Evolutionary conservation across 2,888 invertebrate species (phyloP).

Genomic region (Agriopis aurantiaria): DNA sequence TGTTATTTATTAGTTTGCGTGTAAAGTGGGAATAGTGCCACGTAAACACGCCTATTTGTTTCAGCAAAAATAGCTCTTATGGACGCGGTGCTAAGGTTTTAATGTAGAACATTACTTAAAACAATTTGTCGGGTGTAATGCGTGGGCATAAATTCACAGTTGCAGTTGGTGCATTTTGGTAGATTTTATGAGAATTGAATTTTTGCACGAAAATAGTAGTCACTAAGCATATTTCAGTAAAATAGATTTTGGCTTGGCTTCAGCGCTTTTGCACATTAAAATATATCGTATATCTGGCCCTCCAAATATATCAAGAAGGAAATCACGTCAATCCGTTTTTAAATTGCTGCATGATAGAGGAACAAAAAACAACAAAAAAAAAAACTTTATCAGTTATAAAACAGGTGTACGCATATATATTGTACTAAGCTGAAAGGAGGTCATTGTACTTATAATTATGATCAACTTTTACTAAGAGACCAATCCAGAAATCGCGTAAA

Average conservation of each 20-base stretch:
- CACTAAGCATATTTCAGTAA: neutral
- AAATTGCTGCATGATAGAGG: no score
- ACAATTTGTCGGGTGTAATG: conserved; percentile 19
- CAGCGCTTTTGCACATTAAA: neutral
- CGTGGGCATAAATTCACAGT: conserved; percentile 5
- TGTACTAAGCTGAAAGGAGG: no score
- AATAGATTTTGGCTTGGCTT: neutral
- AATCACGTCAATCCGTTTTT: no score
- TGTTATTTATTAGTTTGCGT: neutral
- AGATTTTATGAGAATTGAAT: conserved; percentile 3
- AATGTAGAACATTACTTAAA: conserved; percentile 23
- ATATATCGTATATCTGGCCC: no score
- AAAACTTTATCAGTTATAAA: no score
- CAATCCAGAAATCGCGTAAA: no score
- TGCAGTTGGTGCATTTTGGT: neutral
- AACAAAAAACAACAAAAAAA: no score
- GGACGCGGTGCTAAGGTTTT: conserved; percentile 14
- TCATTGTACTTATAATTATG: no score
- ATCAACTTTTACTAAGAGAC: no score
- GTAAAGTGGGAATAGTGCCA: conserved; percentile 20
- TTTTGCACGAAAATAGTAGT: neutral
- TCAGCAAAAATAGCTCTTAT: conserved; percentile 29
- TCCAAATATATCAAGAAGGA: no score
- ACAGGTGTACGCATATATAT: no score
- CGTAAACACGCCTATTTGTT: conserved; percentile 27